Evolutionary conservation across 2,797 vertebrate species (phyloP), one percentile per base, ranked within the genome.

Genomic region (Eulemur rubriventer): DNA sequence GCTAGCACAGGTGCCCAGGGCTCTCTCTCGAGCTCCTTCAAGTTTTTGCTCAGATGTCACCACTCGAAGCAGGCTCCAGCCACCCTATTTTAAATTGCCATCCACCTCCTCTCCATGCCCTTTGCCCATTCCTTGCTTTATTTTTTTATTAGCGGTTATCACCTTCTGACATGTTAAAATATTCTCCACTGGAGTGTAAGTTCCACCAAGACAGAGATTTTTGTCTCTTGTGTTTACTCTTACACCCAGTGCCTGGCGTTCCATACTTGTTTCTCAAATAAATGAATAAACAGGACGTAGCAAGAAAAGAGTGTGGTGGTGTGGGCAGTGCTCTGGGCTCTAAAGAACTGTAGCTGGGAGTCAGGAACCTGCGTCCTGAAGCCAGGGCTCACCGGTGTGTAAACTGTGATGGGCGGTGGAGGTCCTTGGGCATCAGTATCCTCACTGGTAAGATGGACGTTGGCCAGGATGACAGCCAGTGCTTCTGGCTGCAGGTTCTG

Each of bases 1-100:
- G 22, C 4, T 6, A 20, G 55, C 0, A 2, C 17, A 12, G 26
- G 30, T 11, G 0, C 24, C 30, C n/a, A 0, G 3, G 10, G 57
- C 17, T 30, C 55, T 69, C 82, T 48, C 65, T 88, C 4, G 7
- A 1, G n/a, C 33, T 87, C 13, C 24, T 52, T 48, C 61, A 18
- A 72, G 55, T n/a, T 78, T 41, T 35, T 83, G 46, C 35, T 88
- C 59, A 33, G 7, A 4, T 38, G 55, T 46, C 35, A 50, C 7
- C 61, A 18, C 72, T 2, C 0, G 0, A 75, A 85, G 41, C 50
- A 2, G 18, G 11, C 67, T 81, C 59, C 22, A 12, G 48, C 80
- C 9, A 11, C 33, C 4, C 7, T 35, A 20, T 33, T 94, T 78
- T 76, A 63, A 72, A 78, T 28, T 48, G 61, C 89, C 18, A 0